Base-by-base conservation (phyloP, 2,113 vertebrate genomes). In the Formicarius rufipectus region DNA sequence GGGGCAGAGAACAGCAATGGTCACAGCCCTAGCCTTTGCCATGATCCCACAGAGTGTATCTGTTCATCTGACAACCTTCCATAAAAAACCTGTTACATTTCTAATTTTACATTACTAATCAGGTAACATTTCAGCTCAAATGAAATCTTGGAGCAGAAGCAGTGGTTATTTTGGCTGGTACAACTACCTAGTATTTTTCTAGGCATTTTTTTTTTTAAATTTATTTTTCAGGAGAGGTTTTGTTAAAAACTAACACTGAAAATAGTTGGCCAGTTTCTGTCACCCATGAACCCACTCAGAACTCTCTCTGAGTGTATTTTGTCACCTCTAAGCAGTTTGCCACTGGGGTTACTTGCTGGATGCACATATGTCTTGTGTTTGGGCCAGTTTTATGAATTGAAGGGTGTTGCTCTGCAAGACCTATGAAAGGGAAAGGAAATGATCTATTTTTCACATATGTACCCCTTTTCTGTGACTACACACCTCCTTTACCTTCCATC, bases 351-450 rank as follows among this genome's bases (percentile, higher is more conserved):
- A 55, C 53, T 23, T 5, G 0, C 35, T 14, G 15, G 49, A 13
- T 1, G 31, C 28, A 28, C 50, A 2, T 7, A 1, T 10, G 33
- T 19, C 27, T 12, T 5, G 2, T 24, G 28, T 6, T 0, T 17
- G 19, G 37, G 19, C 19, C 19, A 14, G 18, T 12, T 53, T 5
- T 12, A 17, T 2, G 22, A 55, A 17, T 0, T 10, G 28, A 53
- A n/a, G 52, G 37, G 33, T 23, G 39, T 10, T 66, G n/a, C 87
- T 44, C 14, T 40, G 73, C 78, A 23, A 22, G 69, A 17, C 28
- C 42, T 8, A 3, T 1, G 25, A n/a, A 10, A 78, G 27, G 39
- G 53, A 49, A 55, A 84, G 63, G 63, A 87, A 82, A 30, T 0
- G 12, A 30, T 8, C 40, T 19, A 3, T 45, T 75, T 84, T 58